Evolutionary conservation across 2,888 invertebrate species (phyloP), one percentile per base, ranked within the genome.

Genomic region (Embidobia sp.): DNA sequence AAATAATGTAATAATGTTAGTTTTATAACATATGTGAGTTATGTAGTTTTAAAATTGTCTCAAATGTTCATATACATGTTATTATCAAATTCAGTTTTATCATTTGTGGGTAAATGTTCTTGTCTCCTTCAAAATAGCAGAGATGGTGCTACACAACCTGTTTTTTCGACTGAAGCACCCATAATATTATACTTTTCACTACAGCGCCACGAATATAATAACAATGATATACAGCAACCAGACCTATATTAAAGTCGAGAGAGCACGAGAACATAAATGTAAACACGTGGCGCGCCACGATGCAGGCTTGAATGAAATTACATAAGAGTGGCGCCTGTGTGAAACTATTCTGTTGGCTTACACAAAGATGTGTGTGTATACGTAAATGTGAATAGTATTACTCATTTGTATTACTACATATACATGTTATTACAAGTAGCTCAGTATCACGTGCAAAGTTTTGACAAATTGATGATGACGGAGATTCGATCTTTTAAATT

Each of bases 241-340:
- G 63, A 76, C 67, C 73, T 73, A 76, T 69, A 69, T 76, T 70
- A 78, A 75, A 74, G 63, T 61, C 49, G 77, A 74, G 76, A 79
- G 77, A 77, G 77, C 67, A 75, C 72, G 72, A 77, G 75, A 75
- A 64, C 70, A 61, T 64, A 61, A 64, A 77, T 63, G 80, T 69
- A 77, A 79, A 79, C 80, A 77, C 74, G 51, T 63, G 73, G 77
- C 53, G 61, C 69, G 33, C 40, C 63, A 76, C 75, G 74, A 72
- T 74, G 72, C 64, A 69, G 61, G 53, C 76, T 76, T 79, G 78
- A 80, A 79, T 81, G 80, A 80, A 80, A 79, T 82, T 82, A 76
- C 78, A 76, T 82, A 78, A 78, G 79, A 77, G 78, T 59, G 69
- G 76, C 69, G 64, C 66, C 37, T 64, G 61, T 59, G 72, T 72